These are phyloP conservation scores for Endotricha flammealis DNA, from an alignment of 2,888 invertebrate genomes.

Conservation along the genomic window DNA sequence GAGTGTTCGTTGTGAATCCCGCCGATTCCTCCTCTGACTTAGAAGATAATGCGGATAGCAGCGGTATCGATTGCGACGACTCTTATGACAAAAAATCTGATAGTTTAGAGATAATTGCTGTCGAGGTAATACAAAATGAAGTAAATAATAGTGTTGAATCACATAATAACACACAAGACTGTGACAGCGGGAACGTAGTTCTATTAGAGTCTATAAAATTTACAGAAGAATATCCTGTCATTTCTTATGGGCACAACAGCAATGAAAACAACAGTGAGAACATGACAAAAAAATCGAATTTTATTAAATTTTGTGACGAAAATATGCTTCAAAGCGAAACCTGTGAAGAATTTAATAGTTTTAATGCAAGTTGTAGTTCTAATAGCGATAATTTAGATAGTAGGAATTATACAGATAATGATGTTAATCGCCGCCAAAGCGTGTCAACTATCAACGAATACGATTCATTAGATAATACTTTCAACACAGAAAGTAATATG, in stretches of 20 bases:
- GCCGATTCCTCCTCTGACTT: conserved; percentile 79
- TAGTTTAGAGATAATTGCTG: conserved; percentile 56
- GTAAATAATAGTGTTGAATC: conserved; percentile 36
- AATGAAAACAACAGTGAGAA: conserved; percentile 41
- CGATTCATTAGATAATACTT: conserved; percentile 53
- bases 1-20: conserved; percentile 84
- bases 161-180: conserved; percentile 34
- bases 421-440: conserved; percentile 47
- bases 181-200: conserved; percentile 45
- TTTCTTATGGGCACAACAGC: conserved; percentile 42
- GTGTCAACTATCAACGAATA: conserved; percentile 55
- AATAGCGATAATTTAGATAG: conserved; percentile 52
- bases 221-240: conserved; percentile 51
- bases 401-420: conserved; percentile 43
- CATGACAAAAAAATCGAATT: conserved; percentile 35
- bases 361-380: conserved; percentile 56
- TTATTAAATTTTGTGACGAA: conserved; percentile 58
- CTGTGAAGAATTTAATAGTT: conserved; percentile 65
- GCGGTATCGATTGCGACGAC: conserved; percentile 81
- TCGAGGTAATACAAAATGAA: conserved; percentile 46
- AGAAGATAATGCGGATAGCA: conserved; percentile 78
- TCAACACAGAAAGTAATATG: conserved; percentile 43
- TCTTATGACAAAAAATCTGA: conserved; percentile 77
- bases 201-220: conserved; percentile 59
- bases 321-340: conserved; percentile 71